Evolutionary conservation across 2,797 vertebrate species (phyloP), one percentile per base, ranked within the genome.

Genomic region (Pampus argenteus): DNA sequence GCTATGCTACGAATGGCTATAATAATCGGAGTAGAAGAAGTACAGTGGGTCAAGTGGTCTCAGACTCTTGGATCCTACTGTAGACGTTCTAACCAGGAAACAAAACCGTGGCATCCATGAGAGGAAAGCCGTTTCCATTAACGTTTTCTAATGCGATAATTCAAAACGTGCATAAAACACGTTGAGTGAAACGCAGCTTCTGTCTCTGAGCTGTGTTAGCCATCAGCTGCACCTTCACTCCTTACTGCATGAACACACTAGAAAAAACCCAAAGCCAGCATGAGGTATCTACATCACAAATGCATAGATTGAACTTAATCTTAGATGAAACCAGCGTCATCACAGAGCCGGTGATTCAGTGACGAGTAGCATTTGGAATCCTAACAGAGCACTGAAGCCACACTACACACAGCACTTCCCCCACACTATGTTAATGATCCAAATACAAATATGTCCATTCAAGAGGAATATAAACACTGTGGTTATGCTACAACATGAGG

Each of bases 381-480:
- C 42, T 18, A 77, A 66, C 44, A 47, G 71, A 18, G 51, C 38
- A 48, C 11, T 49, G 44, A 81, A 57, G 47, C 75, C 71, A 60
- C 63, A 65, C 66, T 54, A 81, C 66, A 81, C 70, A 72, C 59
- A 67, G 60, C 68, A 66, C 74, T 57, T 68, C 78, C 42, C 38
- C 61, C 81, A 74, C 71, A 78, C 50, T 22, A 40, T 18, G 29
- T 65, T 82, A 77, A 81, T 74, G 47, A 73, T 74, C 61, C 55
- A 67, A 56, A 74, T 50, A 65, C 48, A 75, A 79, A 81, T 65
- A 79, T 74, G 78, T 58, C 66, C 52, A 23, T 48, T 71, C 54
- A 57, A 57, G 57, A 68, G 26, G 28, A 67, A 76, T 28, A 76
- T n/a, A 61, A 82, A 78, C 56, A 80, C 17, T 58, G 26, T 45